Base-by-base conservation (phyloP, 2,113 vertebrate genomes). In the Callithrix jacchus region DNA sequence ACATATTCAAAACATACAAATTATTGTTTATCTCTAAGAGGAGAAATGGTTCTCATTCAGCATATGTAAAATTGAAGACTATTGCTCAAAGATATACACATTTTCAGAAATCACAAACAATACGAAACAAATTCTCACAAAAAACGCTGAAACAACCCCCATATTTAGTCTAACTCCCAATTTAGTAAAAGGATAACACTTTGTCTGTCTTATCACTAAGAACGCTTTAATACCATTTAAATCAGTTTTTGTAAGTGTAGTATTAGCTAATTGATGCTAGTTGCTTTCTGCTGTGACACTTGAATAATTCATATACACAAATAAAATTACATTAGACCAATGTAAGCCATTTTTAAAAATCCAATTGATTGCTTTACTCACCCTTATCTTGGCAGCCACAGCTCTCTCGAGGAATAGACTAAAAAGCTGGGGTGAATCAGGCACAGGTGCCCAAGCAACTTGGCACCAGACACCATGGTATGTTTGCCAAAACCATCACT, bases 361-460 rank as follows among this genome's bases (percentile, higher is more conserved):
- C 20, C 40, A 70, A 66, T 58, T 21, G 52, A 79, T 40, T 42
- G 23, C 83, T 77, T 80, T 49, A 92, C 73, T 95, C 52, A n/a
- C 58, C 64, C n/a, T 5, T 71, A 32, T 27, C 74, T 56, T 84
- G 79, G 80, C 21, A 87, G 47, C 64, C n/a, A 84, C 11, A 84
- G 20, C n/a, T 91, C 68, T 95, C 79, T 97, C 83, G 87, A 97
- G 87, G 87, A 95, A 94, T 13, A 89, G 56, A 88, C 37, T 40
- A 25, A 88, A 93, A 94, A 87, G 85, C 73, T 35, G 37, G 56
- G 20, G 27, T 73, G 61, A 84, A 74, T 83, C 64, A 95, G 61
- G 49, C 92, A 73, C 68, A 97, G 89, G 93, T 92, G 56, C 47
- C 89, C 64, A 92, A 96, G 45, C 70, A 54, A 95, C 76, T 30